A percentile compares a stretch with the other conserved stretches of the same genome.
Evolutionary conservation across 2,888 invertebrate species (phyloP).

Genomic region (Eupithecia centaureata): DNA sequence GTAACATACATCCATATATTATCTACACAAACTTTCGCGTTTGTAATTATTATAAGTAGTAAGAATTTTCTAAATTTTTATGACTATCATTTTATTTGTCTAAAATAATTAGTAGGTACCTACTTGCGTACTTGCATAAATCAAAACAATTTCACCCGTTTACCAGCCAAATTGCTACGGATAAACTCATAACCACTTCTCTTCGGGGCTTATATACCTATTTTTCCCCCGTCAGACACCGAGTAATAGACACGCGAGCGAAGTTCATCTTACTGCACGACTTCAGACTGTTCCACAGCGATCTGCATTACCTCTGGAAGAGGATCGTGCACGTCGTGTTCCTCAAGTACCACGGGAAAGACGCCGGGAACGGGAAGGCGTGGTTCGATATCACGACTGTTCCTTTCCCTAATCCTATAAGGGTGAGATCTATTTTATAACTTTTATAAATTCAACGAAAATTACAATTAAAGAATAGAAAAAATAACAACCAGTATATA

Average conservation of each 20-base stretch:
- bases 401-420: constrained; percentile 87
- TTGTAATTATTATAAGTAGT: too few species aligned
- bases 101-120: too few species aligned
- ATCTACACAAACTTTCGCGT: too few species aligned
- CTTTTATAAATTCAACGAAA: too few species aligned
- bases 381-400: constrained; percentile 90
- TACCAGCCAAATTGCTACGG: too few species aligned
- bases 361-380: constrained; percentile 65
- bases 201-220: neutral
- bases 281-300: constrained; percentile 85
- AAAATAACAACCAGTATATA: too few species aligned
- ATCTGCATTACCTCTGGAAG: constrained; percentile 90
- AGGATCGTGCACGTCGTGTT: constrained; percentile 90
- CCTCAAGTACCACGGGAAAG: constrained; percentile 82
- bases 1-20: too few species aligned
- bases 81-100: too few species aligned
- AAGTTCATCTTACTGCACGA: constrained; percentile 89
- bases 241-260: constrained; percentile 88
- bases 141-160: too few species aligned
- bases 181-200: neutral
- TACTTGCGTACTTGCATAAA: too few species aligned
- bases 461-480: too few species aligned
- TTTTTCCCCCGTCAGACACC: constrained; percentile 77
- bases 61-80: too few species aligned
- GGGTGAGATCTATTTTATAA: constrained; percentile 32